Base-by-base conservation (phyloP, 1,140 invertebrate genomes). In the Zelostemma sp. region DNA sequence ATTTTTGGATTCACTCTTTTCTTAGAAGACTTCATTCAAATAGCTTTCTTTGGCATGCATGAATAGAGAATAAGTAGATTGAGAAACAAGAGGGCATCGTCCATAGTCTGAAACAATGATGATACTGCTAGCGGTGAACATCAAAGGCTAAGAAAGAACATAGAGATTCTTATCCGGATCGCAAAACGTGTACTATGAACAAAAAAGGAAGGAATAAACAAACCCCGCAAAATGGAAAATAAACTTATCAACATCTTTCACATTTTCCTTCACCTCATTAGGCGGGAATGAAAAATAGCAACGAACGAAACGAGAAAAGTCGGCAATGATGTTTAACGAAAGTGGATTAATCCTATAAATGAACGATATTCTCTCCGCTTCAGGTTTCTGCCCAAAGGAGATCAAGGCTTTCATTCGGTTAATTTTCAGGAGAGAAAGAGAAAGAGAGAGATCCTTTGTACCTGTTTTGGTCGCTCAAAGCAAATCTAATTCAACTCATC, bases 91-190 rank as follows among this genome's bases (percentile, higher is more conserved):
- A 54, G 50, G 28, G 38, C 43, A 41, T 45, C 53, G 58, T 47
- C 31, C 49, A 61, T 15, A 47, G 49, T 47, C 40, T 54, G 46
- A 48, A 55, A 62, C 50, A 63, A 56, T 48, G 35, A 33, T 55
- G 54, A 56, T 47, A 43, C 51, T 19, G 17, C 5, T 16, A 8
- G 6, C 14, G 21, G 21, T 43, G 40, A 63, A 43, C 51, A 49
- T 63, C 35, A 63, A 56, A 63, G 51, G 8, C 16, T 19, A 41
- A 6, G 35, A 12, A 41, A 18, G 38, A 63, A 61, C 16, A 28
- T n/a, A 28, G 46, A 48, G 46, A 49, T 63, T 46, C 16, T 17
- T 43, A 38, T 54, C 38, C 28, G 49, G 47, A 46, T 49, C 54
- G 33, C 46, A 49, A 63, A 48, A 63, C 31, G 18, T 45, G 21